Evolutionary conservation across 2,113 vertebrate genomes (phyloP), one percentile per base, ranked within the genome.

Genomic region (Pseudois nayaur): DNA sequence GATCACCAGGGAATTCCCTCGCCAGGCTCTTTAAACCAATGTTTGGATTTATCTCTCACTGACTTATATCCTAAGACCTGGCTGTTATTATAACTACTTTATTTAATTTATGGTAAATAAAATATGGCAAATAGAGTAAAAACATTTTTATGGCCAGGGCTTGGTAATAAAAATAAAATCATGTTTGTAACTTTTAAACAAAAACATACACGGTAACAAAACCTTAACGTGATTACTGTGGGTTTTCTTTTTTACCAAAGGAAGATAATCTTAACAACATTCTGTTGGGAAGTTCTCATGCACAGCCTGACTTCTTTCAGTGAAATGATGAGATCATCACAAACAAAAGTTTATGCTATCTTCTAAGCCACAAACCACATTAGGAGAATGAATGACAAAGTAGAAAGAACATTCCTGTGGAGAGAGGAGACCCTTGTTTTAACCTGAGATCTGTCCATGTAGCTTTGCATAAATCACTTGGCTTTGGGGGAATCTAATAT

Each of bases 101-200:
- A 50, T 9, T 17, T 95, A 89, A 95, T 87, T 95, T 76, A 93
- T 92, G 71, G 25, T 40, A n/a, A 79, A 79, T 79, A 31, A 79
- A 79, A 79, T 79, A 81, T 2, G 29, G 79, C 11, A 82, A 52
- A 82, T n/a, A 52, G 14, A 95, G 16, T 87, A 86, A 89, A 81
- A 88, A 59, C 45, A 86, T 31, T 57, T 94, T 85, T 74, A 81
- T 52, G 50, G 23, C 52, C 15, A 96, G 31, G 6, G 0, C 21
- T 71, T 52, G 6, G 83, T 27, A 89, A 57, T 54, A 23, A 91
- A 88, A 96, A 96, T 67, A 83, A 93, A 89, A 96, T 45, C 25
- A 27, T 74, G 45, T 89, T 92, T 96, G 23, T 19, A 76, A n/a
- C 23, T 84, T 93, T 93, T 81, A 62, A 93, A 83, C 13, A 81